These are phyloP conservation scores for Bombus balteatus DNA, from an alignment of 1,140 invertebrate species.

Conservation along the genomic window DNA sequence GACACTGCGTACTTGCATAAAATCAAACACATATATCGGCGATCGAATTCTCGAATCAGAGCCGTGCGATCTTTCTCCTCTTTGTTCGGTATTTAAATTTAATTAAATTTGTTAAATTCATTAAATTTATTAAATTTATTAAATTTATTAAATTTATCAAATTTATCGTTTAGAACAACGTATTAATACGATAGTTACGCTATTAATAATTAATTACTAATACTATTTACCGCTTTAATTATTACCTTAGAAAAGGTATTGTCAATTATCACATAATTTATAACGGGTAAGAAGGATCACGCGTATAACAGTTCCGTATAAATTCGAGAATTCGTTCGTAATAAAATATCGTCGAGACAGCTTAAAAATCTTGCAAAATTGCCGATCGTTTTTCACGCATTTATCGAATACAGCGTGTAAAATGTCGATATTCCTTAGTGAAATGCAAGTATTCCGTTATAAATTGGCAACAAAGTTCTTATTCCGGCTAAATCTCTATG, in stretches of 20 bases:
- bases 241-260: background rate
- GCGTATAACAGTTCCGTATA: background rate
- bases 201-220: background rate
- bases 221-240: background rate
- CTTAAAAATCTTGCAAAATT: background rate
- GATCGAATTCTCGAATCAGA: slow-evolving; percentile 2
- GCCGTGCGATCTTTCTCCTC: background rate
- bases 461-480: background rate
- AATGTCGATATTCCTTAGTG: background rate
- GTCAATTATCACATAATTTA: background rate
- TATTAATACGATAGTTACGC: background rate
- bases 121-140: too few relatives aligned
- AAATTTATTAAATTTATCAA: too few relatives aligned
- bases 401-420: slow-evolving; percentile 44
- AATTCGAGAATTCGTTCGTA: slow-evolving; percentile 26
- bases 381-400: background rate
- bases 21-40: background rate
- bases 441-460: too few relatives aligned
- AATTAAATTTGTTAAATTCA: too few relatives aligned
- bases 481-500: background rate
- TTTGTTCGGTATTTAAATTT: too few relatives aligned
- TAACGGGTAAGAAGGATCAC: background rate
- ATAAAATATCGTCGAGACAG: background rate
- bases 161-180: background rate
- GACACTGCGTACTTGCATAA: background rate